Base-by-base conservation (phyloP, 2,113 vertebrate species). In the Gorsachius goisagi region DNA sequence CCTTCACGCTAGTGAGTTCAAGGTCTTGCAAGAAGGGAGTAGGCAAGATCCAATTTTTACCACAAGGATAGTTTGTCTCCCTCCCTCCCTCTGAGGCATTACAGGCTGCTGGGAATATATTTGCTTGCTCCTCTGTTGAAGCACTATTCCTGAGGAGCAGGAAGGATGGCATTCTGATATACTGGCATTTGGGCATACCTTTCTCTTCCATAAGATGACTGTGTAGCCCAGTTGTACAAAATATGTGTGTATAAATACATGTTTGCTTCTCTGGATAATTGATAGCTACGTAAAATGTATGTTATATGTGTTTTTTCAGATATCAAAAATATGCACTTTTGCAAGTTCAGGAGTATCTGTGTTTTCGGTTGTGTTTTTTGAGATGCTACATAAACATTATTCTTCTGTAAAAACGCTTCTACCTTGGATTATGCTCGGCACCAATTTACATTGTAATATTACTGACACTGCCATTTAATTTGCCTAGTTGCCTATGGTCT, bases 401-500 rank as follows among this genome's bases (percentile, higher is more conserved):
- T 96, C 93, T 89, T 85, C 94, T 94, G 92, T 84, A 97, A 94
- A 96, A 97, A 91, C 50, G 85, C 84, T 96, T 94, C 90, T 97
- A 95, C 93, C 94, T 98, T 95, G 90, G 95, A 93, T 96, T 98
- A 77, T 96, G 80, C 90, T 97, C 72, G 74, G 56, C 83, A 96
- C 80, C 94, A 91, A 97, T 98, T 98, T 97, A 95, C 97, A 87
- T 94, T 97, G 95, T 96, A 98, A 96, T 91, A 97, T 97, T 98
- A 96, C 95, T 98, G 98, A 97, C 97, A 97, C 82, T 96, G 94
- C 97, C 96, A 95, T 96, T 98, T 98, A 97, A 98, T 98, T 98
- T 98, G 95, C 96, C 96, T 97, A 64, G 92, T 97, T 98, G 95
- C 97, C 94, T 98, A 98, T 98, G 96, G 98, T 98, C 98, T 98